These are phyloP conservation scores for Hypolimnas misippus DNA, from an alignment of 2,888 invertebrate species.

Conservation along the genomic window DNA sequence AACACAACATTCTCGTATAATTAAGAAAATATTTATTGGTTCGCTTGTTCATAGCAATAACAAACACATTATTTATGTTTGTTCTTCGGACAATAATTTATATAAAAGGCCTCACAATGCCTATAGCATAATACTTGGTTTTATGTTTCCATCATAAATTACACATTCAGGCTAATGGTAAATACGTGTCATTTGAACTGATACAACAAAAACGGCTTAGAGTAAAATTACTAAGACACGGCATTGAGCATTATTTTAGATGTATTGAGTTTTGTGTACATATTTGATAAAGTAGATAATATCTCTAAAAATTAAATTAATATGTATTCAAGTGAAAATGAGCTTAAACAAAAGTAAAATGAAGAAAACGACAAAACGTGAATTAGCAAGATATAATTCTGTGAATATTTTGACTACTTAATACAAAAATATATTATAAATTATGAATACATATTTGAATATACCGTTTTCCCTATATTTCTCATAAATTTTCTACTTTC, in stretches of 20 bases:
- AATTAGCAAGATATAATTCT: background rate
- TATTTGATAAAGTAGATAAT: too few species aligned
- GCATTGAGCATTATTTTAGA: background rate
- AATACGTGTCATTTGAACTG: conserved; percentile 10
- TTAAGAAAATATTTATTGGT: background rate
- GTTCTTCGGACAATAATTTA: too few species aligned
- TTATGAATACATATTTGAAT: background rate
- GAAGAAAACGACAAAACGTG: background rate
- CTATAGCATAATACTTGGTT: background rate
- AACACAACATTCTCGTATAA: background rate
- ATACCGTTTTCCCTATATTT: background rate
- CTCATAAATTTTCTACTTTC: conserved; percentile 16
- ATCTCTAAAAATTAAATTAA: too few species aligned
- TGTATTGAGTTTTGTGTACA: too few species aligned
- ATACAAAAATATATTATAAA: background rate
- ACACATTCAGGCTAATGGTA: conserved; percentile 25
- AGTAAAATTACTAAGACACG: background rate
- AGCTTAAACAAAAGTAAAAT: too few species aligned
- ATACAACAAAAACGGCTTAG: background rate
- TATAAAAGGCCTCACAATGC: background rate
- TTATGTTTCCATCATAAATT: conserved; percentile 12
- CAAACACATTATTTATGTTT: background rate
- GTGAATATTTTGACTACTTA: background rate
- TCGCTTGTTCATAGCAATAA: background rate
- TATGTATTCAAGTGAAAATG: too few species aligned